phyloP scores from a whole-genome alignment of 2,797 vertebrate species.

The Meda fulgida region DNA sequence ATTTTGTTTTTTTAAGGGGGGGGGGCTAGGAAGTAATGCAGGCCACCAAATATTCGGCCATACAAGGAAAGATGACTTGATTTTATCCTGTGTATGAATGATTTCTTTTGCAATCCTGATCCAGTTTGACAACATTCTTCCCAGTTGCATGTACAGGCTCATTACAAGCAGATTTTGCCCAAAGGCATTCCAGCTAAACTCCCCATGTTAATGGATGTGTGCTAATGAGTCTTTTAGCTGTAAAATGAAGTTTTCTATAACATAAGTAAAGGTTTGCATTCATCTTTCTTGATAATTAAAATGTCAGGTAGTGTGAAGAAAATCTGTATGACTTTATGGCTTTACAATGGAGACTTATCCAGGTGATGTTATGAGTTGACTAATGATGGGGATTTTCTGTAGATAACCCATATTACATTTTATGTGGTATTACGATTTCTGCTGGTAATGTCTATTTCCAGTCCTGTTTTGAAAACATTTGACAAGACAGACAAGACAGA shows the following conservation, averaged over 20 bases:
- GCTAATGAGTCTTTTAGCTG: conserved; percentile 17
- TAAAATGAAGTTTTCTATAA: not conserved
- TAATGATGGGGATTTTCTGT: not conserved
- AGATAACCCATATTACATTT: not conserved
- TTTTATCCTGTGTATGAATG: not conserved
- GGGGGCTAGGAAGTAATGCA: not conserved
- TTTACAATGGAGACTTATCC: not conserved
- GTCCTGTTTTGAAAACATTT: no score
- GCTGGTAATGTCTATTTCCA: not conserved
- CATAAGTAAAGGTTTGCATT: not conserved
- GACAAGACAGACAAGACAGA: no score
- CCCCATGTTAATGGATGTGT: not conserved
- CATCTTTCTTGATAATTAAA: not conserved
- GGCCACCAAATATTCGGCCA: not conserved
- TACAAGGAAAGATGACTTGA: not conserved
- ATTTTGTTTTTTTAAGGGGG: not conserved
- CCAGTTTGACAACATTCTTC: conserved; percentile 26
- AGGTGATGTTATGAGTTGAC: not conserved
- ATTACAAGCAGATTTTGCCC: not conserved
- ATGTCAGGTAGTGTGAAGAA: not conserved
- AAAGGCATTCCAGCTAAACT: not conserved
- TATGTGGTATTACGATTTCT: no score
- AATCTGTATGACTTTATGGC: not conserved
- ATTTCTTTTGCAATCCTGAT: not conserved
- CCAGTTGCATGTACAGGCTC: not conserved